Evolutionary conservation across 2,113 vertebrate genomes (phyloP), one percentile per base, ranked within the genome.

Genomic region (Leucopternis melanops): DNA sequence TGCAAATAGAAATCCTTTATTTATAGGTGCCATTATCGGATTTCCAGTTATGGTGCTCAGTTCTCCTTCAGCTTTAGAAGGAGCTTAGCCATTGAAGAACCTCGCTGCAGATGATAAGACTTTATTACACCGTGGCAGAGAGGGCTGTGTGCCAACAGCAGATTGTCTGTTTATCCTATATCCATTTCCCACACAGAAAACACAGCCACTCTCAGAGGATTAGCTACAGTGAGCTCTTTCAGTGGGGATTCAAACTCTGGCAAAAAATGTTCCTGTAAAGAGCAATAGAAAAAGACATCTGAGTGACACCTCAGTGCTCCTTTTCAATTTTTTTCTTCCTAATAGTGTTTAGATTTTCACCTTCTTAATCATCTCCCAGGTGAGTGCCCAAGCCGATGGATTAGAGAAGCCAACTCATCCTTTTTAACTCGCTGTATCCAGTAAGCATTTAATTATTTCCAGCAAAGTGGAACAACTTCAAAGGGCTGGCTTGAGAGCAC

Each of bases 151-250:
- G 92, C 97, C 95, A 97, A 83, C 90, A 90, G 92, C 95, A 98
- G 97, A 97, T 97, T 97, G 95, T 74, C 96, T 98, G 97, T 97
- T 98, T 97, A 97, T 96, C 96, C 94, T 91, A 65, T 90, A 95
- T 97, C 96, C 86, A 83, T 97, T 96, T 97, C 95, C 94, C 91
- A 92, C 96, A 95, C 92, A 95, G 96, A 90, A 97, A 96, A 96
- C 95, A 96, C 31, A 92, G 85, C 94, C 88, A 45, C 95, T 95
- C 96, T 94, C 92, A 9, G 83, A 94, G 97, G 97, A 98, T 98
- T 98, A 97, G 81, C 90, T 67, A 21, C 90, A 95, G 77, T 3
- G 90, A 96, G 90, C 84, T 92, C 83, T 26, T 94, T 79, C 95
- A 82, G 52, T 5, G 62, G 80, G 90, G 90, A 97, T 94, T 95